Conservation (phyloP, 2,888 invertebrate genomes). For the Drosophila ezoana region DNA sequence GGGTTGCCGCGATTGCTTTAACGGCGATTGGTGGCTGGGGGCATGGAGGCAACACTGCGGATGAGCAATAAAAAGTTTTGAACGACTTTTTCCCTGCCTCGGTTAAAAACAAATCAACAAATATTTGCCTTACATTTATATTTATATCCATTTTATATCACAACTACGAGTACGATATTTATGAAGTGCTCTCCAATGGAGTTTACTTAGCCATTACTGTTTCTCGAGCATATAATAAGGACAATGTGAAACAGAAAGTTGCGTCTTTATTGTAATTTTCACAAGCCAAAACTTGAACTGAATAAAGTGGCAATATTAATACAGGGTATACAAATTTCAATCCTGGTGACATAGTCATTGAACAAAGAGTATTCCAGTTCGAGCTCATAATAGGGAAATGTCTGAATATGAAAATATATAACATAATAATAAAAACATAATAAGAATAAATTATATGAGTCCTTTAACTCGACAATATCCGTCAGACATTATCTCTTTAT, state of each 20-base stretch:
- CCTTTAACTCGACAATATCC: too few species aligned
- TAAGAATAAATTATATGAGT: too few species aligned
- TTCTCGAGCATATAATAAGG: conserved; percentile 8
- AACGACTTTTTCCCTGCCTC: conserved; percentile 50
- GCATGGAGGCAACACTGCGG: conserved; percentile 14
- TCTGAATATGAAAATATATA: background rate
- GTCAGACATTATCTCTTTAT: too few species aligned
- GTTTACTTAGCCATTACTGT: conserved; percentile 10
- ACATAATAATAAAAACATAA: too few species aligned
- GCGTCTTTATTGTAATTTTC: background rate
- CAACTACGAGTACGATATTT: conserved; percentile 37
- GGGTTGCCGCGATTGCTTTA: conserved; percentile 45
- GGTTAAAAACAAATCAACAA: conserved; percentile 68
- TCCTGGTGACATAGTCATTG: too few species aligned
- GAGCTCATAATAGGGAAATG: background rate
- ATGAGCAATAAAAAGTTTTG: conserved; percentile 67
- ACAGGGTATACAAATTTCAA: background rate
- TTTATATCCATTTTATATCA: conserved; percentile 56
- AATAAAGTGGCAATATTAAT: background rate
- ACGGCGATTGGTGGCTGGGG: background rate
- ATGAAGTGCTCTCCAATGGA: conserved; percentile 24
- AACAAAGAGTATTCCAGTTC: too few species aligned
- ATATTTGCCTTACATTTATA: conserved; percentile 62
- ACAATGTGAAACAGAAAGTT: background rate
- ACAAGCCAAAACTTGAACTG: background rate